phyloP scores from a whole-genome alignment of 2,113 vertebrate genomes.

The Pachycephala philippinensis region DNA sequence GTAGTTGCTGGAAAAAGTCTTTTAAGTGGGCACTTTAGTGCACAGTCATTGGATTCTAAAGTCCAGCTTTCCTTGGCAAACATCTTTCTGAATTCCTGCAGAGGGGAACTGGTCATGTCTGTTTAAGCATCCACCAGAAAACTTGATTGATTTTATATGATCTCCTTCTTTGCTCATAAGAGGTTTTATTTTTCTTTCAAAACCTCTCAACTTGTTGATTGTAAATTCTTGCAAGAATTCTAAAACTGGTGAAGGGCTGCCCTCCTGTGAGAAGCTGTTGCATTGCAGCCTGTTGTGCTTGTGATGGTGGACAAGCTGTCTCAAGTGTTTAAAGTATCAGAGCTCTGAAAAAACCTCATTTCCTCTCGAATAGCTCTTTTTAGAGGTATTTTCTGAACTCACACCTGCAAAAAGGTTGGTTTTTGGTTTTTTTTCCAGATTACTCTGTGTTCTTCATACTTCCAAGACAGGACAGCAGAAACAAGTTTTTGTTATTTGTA shows the following conservation, averaged over 20 bases:
- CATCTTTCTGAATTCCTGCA: not conserved
- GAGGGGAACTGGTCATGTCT: not conserved
- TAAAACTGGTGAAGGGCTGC: slow-evolving; percentile 52
- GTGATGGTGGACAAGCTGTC: not conserved
- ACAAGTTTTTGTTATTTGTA: not conserved
- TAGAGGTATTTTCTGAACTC: not conserved
- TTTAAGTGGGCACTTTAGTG: accelerated
- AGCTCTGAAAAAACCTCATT: not conserved
- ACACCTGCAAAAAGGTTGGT: not conserved
- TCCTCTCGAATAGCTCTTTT: not conserved
- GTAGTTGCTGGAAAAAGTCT: not conserved
- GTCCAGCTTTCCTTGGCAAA: not conserved
- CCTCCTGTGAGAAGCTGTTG: slow-evolving; percentile 52
- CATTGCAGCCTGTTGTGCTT: not conserved
- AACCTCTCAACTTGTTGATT: not conserved
- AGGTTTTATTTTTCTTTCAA: not conserved
- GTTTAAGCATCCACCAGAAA: not conserved
- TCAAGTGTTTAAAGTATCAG: not conserved
- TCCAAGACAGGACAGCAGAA: not conserved
- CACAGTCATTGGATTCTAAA: not conserved
- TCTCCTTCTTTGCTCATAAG: not conserved
- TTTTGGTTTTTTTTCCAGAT: not conserved
- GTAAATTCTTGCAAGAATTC: not conserved
- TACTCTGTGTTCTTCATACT: not conserved
- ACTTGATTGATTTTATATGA: not conserved